A percentile compares a stretch with the other conserved stretches of the same genome.
These are phyloP conservation scores for Nomada flava DNA, from an alignment of 2,888 invertebrate species.

Conservation along the genomic window DNA sequence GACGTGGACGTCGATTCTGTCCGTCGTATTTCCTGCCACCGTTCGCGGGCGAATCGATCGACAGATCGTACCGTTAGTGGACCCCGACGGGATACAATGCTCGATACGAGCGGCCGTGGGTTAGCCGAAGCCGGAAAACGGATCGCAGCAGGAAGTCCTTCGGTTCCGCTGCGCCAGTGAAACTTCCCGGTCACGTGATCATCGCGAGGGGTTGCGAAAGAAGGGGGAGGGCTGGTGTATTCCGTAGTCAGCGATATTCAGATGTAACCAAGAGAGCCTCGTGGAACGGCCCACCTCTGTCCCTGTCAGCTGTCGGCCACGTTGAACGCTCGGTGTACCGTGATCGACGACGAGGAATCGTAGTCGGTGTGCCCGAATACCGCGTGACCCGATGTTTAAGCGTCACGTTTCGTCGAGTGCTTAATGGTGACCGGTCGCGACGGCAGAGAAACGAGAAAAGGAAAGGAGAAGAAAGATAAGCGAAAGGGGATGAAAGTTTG, in stretches of 20 bases:
- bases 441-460: not conserved
- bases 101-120: not conserved
- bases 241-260: constrained; percentile 60
- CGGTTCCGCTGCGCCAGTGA: constrained; percentile 67
- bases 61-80: too few relatives aligned
- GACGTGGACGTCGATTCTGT: not conserved
- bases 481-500: too few relatives aligned
- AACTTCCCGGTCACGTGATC: constrained; percentile 67
- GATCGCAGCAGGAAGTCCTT: constrained; percentile 28
- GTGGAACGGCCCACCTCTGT: constrained; percentile 41
- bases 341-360: constrained; percentile 16
- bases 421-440: not conserved
- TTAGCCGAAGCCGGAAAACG: constrained; percentile 8
- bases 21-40: not conserved
- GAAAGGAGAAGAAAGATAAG: not conserved
- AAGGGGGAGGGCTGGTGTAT: constrained; percentile 38
- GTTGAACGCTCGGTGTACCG: not conserved
- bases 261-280: constrained; percentile 46
- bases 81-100: too few relatives aligned
- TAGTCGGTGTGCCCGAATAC: not conserved
- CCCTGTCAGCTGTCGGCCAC: not conserved
- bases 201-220: constrained; percentile 39
- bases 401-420: constrained; percentile 17
- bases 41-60: not conserved
- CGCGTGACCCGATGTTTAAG: constrained; percentile 14